Evolutionary conservation across 2,797 vertebrate genomes (phyloP).

Genomic region (Acrossocheilus fasciatus): DNA sequence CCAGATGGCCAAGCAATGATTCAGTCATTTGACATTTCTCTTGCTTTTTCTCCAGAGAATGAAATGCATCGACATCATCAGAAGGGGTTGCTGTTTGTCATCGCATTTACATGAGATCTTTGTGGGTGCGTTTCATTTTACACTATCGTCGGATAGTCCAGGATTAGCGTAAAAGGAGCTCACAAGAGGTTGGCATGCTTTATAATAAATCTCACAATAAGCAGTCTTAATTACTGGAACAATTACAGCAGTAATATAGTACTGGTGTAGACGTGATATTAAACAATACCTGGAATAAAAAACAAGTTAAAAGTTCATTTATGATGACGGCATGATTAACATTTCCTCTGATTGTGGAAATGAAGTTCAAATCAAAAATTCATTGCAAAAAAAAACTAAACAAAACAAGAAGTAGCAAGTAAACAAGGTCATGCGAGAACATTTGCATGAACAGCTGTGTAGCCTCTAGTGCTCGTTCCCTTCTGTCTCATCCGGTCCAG

Average conservation of each 20-base stretch:
- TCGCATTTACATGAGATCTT: neutral
- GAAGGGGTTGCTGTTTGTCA: conserved; percentile 27
- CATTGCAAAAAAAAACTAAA: conserved; percentile 5
- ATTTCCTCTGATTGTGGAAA: conserved; percentile 9
- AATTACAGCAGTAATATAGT: neutral
- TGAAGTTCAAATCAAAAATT: neutral
- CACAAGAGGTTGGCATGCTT: neutral
- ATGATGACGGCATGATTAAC: neutral
- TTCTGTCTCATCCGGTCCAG: conserved; percentile 49
- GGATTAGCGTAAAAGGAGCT: neutral
- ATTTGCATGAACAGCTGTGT: conserved; percentile 64
- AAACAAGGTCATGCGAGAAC: conserved; percentile 65
- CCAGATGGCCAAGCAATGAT: conserved; percentile 80
- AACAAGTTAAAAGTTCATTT: neutral
- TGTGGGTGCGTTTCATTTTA: neutral
- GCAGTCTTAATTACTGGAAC: neutral
- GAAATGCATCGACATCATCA: conserved; percentile 44
- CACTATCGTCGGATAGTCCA: neutral
- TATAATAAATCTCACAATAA: neutral
- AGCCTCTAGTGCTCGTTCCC: conserved; percentile 54
- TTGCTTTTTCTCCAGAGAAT: conserved; percentile 71
- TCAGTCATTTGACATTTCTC: conserved; percentile 80
- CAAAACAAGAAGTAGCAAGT: conserved; percentile 56
- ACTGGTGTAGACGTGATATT: neutral
- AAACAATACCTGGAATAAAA: conserved; percentile 18